phyloP scores from a whole-genome alignment of 2,113 vertebrate genomes.

The Zosterops pallidus region DNA sequence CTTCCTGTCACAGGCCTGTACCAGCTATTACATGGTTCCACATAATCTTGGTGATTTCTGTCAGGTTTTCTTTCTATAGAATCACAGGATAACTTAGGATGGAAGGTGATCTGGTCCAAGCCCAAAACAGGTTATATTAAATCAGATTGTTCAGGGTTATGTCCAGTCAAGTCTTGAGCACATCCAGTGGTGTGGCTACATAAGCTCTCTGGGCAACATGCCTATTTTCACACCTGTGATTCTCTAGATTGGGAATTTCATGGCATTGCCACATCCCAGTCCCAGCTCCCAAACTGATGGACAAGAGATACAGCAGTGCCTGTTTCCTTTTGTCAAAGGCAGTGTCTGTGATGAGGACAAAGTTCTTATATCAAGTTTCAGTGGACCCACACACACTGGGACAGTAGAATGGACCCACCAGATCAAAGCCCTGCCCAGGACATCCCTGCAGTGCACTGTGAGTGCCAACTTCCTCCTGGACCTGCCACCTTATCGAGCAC shows the following conservation, averaged over 20 bases:
- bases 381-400: background rate
- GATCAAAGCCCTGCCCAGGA: background rate
- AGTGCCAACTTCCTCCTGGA: background rate
- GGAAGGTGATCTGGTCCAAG: background rate
- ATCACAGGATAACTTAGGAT: background rate
- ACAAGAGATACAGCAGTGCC: background rate
- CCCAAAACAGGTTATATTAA: background rate
- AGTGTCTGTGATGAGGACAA: background rate
- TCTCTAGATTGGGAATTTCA: background rate
- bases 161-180: background rate
- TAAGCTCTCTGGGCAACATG: background rate
- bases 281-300: background rate
- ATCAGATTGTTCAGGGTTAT: background rate
- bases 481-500: background rate
- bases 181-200: background rate
- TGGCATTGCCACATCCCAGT: background rate
- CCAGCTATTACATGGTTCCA: background rate
- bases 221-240: background rate
- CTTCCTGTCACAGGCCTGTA: background rate
- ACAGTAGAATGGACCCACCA: background rate
- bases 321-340: background rate
- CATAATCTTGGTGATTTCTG: background rate
- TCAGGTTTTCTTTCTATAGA: background rate
- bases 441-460: background rate
- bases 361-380: background rate